phyloP scores from a whole-genome alignment of 92 coral and sea anemone species.

The Actinostola sp. region DNA sequence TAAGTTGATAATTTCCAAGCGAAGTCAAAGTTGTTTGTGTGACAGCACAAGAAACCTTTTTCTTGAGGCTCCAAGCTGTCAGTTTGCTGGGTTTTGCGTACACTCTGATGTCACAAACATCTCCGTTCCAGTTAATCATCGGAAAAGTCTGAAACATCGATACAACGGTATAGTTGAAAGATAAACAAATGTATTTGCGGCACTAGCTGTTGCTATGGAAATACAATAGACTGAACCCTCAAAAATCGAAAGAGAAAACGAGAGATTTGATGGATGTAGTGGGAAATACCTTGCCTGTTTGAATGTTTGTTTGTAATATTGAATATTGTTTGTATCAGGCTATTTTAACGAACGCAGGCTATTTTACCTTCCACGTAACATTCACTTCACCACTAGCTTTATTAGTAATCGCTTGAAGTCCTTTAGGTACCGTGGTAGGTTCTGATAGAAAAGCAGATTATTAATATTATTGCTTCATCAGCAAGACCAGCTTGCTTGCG shows the following conservation, averaged over 20 bases:
- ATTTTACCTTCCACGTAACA: constrained; percentile 50
- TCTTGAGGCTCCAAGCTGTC: not conserved
- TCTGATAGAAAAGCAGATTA: constrained; percentile 32
- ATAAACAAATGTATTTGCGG: too few species aligned
- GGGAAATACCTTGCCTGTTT: too few species aligned
- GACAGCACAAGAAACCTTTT: not conserved
- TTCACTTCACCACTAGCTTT: constrained; percentile 16
- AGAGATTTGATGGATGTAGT: too few species aligned
- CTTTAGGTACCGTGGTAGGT: constrained; percentile 39
- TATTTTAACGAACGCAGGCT: too few species aligned
- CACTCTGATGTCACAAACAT: constrained; percentile 21
- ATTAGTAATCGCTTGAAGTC: constrained; percentile 8
- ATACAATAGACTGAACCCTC: too few species aligned
- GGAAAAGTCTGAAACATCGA: constrained; percentile 50
- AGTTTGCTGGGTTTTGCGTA: constrained; percentile 23
- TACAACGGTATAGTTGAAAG: too few species aligned
- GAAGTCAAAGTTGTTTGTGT: not conserved
- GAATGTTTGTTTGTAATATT: too few species aligned
- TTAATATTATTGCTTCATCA: too few species aligned
- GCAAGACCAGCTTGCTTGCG: too few species aligned
- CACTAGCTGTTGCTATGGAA: too few species aligned
- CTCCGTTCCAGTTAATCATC: constrained; percentile 42
- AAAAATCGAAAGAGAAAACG: too few species aligned
- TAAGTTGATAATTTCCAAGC: constrained; percentile 21
- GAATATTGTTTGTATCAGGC: too few species aligned